Percentiles rank a stretch among this genome's conserved stretches.
These are phyloP conservation scores for Cossypha heuglini DNA, from an alignment of 2,797 vertebrate genomes.

Conservation along the genomic window DNA sequence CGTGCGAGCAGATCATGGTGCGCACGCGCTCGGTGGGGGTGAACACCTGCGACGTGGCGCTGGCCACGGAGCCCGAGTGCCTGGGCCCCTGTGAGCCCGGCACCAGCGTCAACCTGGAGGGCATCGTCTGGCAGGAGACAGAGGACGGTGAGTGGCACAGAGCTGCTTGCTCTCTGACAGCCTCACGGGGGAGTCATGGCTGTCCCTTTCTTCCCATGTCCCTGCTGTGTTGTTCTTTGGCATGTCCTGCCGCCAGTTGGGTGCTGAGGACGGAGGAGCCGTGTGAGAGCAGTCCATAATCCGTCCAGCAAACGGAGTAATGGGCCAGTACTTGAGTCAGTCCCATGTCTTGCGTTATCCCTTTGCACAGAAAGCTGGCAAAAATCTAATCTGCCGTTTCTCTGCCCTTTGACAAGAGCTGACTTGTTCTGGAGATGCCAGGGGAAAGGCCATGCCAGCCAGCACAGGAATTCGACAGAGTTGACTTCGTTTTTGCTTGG, in stretches of 20 bases:
- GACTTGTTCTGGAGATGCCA: not conserved
- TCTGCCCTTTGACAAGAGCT: not conserved
- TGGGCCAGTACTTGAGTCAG: not conserved
- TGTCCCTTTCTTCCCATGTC: not conserved
- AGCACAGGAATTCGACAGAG: not conserved
- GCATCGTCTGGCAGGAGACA: slow-evolving; percentile 98
- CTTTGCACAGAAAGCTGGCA: not conserved
- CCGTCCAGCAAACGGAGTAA: not conserved
- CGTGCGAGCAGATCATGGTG: slow-evolving; percentile 99
- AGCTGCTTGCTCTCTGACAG: not conserved
- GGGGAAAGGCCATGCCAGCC: not conserved
- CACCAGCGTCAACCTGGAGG: slow-evolving; percentile 97
- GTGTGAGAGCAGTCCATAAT: not conserved
- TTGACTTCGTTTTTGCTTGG: slow-evolving; percentile 40
- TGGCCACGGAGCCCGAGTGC: slow-evolving; percentile 95
- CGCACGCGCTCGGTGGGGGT: slow-evolving; percentile 95
- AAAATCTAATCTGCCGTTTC: not conserved
- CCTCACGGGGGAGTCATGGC: fast-evolving
- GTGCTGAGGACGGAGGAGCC: not conserved
- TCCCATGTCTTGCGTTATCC: fast-evolving
- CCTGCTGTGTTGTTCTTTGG: not conserved
- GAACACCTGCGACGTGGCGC: slow-evolving; percentile 94
- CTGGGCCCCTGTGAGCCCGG: slow-evolving; percentile 97
- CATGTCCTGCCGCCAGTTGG: not conserved
- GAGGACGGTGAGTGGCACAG: slow-evolving; percentile 89